Evolutionary conservation across 2,888 invertebrate genomes (phyloP), one percentile per base, ranked within the genome.

Genomic region (Lithosia quadra): DNA sequence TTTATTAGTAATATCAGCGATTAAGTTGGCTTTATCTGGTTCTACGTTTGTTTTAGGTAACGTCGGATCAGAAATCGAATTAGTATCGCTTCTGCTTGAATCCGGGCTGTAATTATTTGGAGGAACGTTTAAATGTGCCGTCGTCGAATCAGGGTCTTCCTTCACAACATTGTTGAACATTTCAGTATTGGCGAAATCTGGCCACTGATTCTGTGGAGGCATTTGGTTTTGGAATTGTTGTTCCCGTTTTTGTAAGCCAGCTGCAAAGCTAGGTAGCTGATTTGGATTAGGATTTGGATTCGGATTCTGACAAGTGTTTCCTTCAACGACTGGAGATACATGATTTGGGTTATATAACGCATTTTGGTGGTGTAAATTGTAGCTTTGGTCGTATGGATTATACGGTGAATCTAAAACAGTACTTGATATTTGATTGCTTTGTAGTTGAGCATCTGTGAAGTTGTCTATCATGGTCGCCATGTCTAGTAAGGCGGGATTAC

Each of bases 401-500:
- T 96, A 96, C 13, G 96, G 96, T 5, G 96, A 96, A 86, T 97
- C 98, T 80, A 97, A 90, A 8, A 98, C 98, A 18, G 98, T 98
- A 84, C 98, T 98, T 55, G 98, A 97, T 76, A 98, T 97, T 90
- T 98, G 98, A 85, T 97, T 97, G 86, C 97, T 98, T 90, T 98
- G 98, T 43, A 98, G 91, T 85, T 98, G 97, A 22, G 97, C 96
- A 84, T 97, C 97, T 49, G 96, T 96, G 90, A 97, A 97, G 80
- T 96, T 97, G 77, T 97, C 97, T 74, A 97, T 96, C 97, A 97
- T 97, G 9, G 97, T 95, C 53, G 97, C 96, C 97, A 97, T 97
- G 82, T 97, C 97, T 78, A 97, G 90, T 18, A 97, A 92, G 39
- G 96, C 96, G 49, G 96, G 95, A 78, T 95, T 95, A 33, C 94